phyloP scores from a whole-genome alignment of 2,888 invertebrate species.

The Encarsia formosa region DNA sequence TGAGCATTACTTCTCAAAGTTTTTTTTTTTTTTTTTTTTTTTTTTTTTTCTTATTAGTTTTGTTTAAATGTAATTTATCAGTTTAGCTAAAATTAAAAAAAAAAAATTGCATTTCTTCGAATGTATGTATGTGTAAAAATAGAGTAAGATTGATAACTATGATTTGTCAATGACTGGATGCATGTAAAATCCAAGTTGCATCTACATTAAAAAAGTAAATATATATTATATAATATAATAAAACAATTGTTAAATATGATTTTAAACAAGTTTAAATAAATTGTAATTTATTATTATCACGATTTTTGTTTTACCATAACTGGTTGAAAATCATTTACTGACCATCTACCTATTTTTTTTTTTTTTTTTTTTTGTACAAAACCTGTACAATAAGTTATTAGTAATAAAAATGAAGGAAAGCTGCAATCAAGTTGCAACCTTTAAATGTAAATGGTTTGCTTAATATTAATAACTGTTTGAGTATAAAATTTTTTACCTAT shows the following conservation, averaged over 20 bases:
- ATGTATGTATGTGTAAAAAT: conserved; percentile 26
- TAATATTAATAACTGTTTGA: conserved; percentile 10
- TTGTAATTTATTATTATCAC: conserved; percentile 47
- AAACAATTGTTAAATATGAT: conserved; percentile 46
- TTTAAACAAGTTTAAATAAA: conserved; percentile 45
- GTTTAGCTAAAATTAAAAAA: conserved; percentile 18
- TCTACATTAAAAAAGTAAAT: conserved; percentile 18
- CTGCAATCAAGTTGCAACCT: conserved; percentile 20
- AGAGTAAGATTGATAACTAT: conserved; percentile 14
- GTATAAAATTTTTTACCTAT: conserved; percentile 12
- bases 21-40: too few relatives aligned
- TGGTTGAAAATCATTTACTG: conserved; percentile 27
- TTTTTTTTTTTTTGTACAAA: conserved; percentile 28
- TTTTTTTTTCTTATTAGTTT: too few relatives aligned
- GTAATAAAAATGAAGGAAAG: conserved; percentile 31
- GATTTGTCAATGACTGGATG: conserved; percentile 22
- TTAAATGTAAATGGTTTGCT: conserved; percentile 16
- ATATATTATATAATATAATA: conserved; percentile 27
- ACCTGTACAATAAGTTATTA: conserved; percentile 22
- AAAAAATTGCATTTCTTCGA: conserved; percentile 20
- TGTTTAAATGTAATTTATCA: too few relatives aligned
- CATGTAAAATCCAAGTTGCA: conserved; percentile 21
- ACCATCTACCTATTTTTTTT: conserved; percentile 27
- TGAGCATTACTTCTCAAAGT: too few relatives aligned
- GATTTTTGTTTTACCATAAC: conserved; percentile 21